These are phyloP conservation scores for Stegophylla sp. DNA, from an alignment of 2,888 invertebrate species.

Conservation along the genomic window DNA sequence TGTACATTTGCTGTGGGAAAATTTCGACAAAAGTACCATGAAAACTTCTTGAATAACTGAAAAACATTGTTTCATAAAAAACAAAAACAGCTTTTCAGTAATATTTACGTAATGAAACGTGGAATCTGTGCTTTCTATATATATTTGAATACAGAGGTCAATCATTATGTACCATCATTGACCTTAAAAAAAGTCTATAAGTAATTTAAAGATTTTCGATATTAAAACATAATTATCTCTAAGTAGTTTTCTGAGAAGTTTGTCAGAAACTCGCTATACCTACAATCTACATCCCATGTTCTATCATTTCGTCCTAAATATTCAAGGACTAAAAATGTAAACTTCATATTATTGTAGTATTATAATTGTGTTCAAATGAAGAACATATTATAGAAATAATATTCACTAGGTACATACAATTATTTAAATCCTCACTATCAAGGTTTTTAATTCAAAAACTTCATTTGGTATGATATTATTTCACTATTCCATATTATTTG, in stretches of 20 bases:
- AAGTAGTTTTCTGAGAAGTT: not conserved
- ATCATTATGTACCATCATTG: not conserved
- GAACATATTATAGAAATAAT: too few relatives aligned
- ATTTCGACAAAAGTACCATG: not conserved
- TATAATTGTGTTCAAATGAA: too few relatives aligned
- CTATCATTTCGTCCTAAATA: not conserved
- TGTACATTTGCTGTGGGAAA: not conserved
- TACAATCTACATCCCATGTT: not conserved
- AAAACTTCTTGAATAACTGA: not conserved
- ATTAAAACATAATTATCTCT: not conserved
- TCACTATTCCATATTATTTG: too few relatives aligned
- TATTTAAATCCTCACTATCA: too few relatives aligned
- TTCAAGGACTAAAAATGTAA: conserved; percentile 3
- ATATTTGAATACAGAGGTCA: conserved; percentile 9
- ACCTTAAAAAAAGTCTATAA: conserved; percentile 2
- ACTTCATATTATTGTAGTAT: not conserved
- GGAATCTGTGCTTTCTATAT: conserved; percentile 42
- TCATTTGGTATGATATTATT: too few relatives aligned
- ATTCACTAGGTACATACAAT: too few relatives aligned
- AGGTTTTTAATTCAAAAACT: too few relatives aligned
- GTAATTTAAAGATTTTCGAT: conserved; percentile 7
- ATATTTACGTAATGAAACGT: conserved; percentile 25
- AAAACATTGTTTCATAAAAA: conserved; percentile 24
- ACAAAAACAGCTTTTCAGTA: conserved; percentile 26
- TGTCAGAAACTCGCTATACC: not conserved